Evolutionary conservation across 2,113 vertebrate species (phyloP).

Genomic region (Heterochromis multidens): DNA sequence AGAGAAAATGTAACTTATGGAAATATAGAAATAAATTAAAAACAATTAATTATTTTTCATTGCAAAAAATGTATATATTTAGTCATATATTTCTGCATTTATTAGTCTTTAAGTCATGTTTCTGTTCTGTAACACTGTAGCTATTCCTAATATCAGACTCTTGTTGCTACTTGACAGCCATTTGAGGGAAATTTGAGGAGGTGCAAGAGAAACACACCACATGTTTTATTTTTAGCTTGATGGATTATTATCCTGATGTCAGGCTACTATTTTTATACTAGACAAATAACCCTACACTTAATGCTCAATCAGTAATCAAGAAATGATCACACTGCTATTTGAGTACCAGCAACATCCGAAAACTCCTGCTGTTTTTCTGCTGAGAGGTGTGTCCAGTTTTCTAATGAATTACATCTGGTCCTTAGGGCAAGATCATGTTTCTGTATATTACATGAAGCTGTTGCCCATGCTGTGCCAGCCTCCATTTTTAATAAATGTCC

Average conservation of each 20-base stretch:
- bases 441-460: background rate
- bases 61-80: background rate
- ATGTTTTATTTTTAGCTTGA: constrained; percentile 15
- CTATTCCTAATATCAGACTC: background rate
- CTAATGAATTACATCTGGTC: background rate
- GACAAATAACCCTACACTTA: constrained; percentile 3
- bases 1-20: no score
- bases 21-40: background rate
- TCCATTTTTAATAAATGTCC: background rate
- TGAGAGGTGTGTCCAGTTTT: background rate
- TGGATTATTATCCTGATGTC: background rate
- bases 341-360: background rate
- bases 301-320: background rate
- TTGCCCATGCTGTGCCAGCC: background rate
- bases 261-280: background rate
- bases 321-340: background rate
- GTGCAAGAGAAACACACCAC: background rate
- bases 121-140: background rate
- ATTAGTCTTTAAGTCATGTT: no score
- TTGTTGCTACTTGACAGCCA: background rate
- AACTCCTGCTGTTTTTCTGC: background rate
- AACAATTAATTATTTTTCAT: background rate
- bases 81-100: background rate
- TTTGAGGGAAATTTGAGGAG: background rate
- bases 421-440: background rate